Conservation (phyloP, 2,888 invertebrate species). For the Hecatera dysodea region DNA sequence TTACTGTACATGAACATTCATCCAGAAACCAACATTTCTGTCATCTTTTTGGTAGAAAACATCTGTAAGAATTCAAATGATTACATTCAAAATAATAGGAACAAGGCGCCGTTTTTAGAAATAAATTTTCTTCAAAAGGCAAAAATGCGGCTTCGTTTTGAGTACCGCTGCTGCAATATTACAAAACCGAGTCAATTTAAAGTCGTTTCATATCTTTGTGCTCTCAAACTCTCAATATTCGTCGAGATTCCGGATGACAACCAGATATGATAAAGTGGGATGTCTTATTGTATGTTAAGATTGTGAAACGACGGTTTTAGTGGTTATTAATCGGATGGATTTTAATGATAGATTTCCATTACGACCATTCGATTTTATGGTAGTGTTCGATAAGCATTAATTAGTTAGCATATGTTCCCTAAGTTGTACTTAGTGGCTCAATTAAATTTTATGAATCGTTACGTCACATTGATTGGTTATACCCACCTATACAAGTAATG, state of each 20-base stretch:
- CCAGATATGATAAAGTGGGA: slow-evolving; percentile 57
- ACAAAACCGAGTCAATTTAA: slow-evolving; percentile 13
- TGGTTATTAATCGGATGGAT: slow-evolving; percentile 40
- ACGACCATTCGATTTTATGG: slow-evolving; percentile 53
- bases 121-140: background rate
- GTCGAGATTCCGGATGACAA: slow-evolving; percentile 48
- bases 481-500: slow-evolving; percentile 1
- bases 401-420: slow-evolving; percentile 45
- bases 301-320: slow-evolving; percentile 19
- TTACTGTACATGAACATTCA: no score
- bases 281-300: slow-evolving; percentile 30
- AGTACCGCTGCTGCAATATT: slow-evolving; percentile 3
- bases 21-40: background rate
- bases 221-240: slow-evolving; percentile 33
- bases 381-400: slow-evolving; percentile 46
- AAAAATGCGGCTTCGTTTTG: background rate
- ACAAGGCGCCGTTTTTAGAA: background rate
- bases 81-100: background rate
- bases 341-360: slow-evolving; percentile 53
- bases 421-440: slow-evolving; percentile 28
- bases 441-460: slow-evolving; percentile 34
- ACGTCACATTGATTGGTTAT: slow-evolving; percentile 15
- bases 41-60: background rate
- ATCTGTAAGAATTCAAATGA: no score
- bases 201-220: slow-evolving; percentile 15